Evolutionary conservation across 2,113 vertebrate species (phyloP), one percentile per base, ranked within the genome.

Genomic region (Nettapus auritus): DNA sequence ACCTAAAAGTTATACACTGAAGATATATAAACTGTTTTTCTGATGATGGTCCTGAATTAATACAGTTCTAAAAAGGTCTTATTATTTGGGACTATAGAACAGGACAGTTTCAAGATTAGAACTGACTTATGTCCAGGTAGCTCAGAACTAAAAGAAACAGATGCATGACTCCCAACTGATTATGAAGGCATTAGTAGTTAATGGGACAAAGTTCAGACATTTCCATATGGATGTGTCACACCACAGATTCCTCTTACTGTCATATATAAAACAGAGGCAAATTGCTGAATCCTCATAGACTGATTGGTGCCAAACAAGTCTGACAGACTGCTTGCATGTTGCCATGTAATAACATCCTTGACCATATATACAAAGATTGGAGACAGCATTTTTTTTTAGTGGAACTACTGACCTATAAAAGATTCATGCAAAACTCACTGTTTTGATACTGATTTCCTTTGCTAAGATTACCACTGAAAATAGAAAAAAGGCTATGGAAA

Each of bases 181-280:
- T 1, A 0, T 0, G 0, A 64, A 57, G 31, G 50, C 31, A 36
- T 28, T 28, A 42, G 50, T 42, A 50, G 40, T 3, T 6, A 46
- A n/a, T 21, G 16, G 19, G 44, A 12, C 31, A 20, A 50, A 70
- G 56, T 4, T 33, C 28, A 16, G 53, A 20, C 26, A 64, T 38
- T 87, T 82, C 90, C 34, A 2, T 38, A 38, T 0, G 1, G 13
- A 13, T 57, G 6, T 9, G 6, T 34, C 53, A 66, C 52, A 48
- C 5, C 29, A 22, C 20, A 53, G 33, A 36, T 15, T 6, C 56
- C 31, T 5, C 9, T 38, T 10, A 9, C 33, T n/a, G 15, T 8
- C 0, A 1, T 19, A 48, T 8, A 2, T 29, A 53, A 38, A 15
- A 36, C 11, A 46, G n/a, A 13, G 7, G 40, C 40, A 44, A 59